phyloP scores from a whole-genome alignment of 2,113 vertebrate species.

The Dissostichus mawsoni region DNA sequence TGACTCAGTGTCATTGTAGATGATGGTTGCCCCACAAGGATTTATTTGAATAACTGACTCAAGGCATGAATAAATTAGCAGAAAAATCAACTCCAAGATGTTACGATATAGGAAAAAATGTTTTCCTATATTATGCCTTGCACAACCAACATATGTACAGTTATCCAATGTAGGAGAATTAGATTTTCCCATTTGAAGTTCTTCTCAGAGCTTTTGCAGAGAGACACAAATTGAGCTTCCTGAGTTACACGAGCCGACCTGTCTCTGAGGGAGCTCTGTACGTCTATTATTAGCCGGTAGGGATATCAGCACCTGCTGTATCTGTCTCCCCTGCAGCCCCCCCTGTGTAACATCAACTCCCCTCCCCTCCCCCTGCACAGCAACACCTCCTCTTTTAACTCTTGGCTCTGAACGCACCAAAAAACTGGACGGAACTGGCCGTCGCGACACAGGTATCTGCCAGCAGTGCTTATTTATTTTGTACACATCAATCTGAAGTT shows the following conservation, averaged over 20 bases:
- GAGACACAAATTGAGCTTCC: neutral
- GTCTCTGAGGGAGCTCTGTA: conserved; percentile 29
- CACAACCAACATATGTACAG: neutral
- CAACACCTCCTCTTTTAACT: conserved; percentile 72
- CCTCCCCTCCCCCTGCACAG: conserved; percentile 19
- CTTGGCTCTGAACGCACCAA: conserved; percentile 39
- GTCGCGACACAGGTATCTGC: conserved; percentile 11
- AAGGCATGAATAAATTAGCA: no score
- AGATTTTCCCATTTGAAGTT: neutral
- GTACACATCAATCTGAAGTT: neutral
- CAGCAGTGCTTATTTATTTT: neutral
- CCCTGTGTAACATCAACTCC: neutral
- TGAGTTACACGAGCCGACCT: conserved; percentile 35
- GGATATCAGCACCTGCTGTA: conserved; percentile 67
- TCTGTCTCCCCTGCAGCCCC: conserved; percentile 12
- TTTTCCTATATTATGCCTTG: neutral
- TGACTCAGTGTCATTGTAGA: no score
- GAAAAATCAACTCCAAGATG: no score
- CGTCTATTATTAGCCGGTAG: conserved; percentile 62
- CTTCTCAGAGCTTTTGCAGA: neutral
- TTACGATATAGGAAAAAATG: no score
- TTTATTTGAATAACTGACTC: no score
- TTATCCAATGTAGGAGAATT: neutral
- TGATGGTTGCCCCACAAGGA: no score
- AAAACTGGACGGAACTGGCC: conserved; percentile 16